Evolutionary conservation across 2,113 vertebrate genomes (phyloP).

Genomic region (Natator depressus): DNA sequence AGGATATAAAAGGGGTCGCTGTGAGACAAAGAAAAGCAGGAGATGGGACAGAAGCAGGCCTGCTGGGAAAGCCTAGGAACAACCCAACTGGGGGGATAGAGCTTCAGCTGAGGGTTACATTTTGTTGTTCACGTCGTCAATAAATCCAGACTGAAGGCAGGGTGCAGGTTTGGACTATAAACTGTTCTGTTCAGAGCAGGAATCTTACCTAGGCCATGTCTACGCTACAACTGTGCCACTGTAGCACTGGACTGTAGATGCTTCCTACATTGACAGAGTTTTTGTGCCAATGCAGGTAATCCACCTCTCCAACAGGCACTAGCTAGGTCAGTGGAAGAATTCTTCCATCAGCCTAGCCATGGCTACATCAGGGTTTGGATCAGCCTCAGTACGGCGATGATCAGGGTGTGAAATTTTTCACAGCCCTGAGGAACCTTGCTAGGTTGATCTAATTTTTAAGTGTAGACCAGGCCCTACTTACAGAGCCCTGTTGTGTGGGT

Average conservation of each 20-base stretch:
- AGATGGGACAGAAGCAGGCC: not conserved
- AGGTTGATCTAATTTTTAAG: no score
- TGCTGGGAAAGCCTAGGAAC: not conserved
- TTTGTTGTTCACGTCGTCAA: not conserved
- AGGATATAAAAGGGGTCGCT: not conserved
- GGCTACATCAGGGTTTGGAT: no score
- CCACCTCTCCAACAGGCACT: not conserved
- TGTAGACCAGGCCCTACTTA: no score
- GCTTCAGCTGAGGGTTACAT: not conserved
- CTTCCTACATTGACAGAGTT: not conserved
- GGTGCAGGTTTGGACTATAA: accelerated
- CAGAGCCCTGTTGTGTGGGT: no score
- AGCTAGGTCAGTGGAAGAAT: not conserved
- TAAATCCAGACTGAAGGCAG: not conserved
- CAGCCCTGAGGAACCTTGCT: no score
- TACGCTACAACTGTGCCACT: not conserved
- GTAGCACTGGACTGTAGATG: not conserved
- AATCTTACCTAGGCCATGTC: accelerated
- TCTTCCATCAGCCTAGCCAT: no score
- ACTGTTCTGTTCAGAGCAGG: accelerated
- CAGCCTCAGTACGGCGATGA: no score
- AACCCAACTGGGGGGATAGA: not conserved
- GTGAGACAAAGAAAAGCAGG: no score
- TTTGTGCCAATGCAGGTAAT: not conserved
- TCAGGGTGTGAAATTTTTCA: no score